These are phyloP conservation scores for Girardia tigrina DNA, from an alignment of 2,888 invertebrate genomes.

Conservation along the genomic window DNA sequence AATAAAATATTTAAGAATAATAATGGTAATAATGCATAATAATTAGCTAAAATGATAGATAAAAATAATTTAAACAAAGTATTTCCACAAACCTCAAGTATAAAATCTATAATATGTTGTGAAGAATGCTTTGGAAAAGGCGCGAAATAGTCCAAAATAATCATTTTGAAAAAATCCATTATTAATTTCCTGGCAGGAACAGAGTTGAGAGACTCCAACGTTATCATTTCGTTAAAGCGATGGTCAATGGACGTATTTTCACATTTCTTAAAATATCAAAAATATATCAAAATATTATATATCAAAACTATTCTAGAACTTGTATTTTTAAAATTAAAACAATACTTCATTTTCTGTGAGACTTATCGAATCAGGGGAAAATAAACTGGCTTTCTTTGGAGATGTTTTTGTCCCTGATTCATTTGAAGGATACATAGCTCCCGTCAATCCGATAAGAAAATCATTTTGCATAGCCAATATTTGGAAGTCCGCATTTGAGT, in stretches of 20 bases:
- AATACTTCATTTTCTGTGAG: background rate
- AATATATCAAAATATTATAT: too few relatives aligned
- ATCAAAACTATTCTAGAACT: too few relatives aligned
- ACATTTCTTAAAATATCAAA: background rate
- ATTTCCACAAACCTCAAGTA: slow-evolving; percentile 77
- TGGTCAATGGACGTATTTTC: background rate
- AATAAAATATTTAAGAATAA: too few relatives aligned
- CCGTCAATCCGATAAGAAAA: slow-evolving; percentile 69
- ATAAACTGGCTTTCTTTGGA: background rate
- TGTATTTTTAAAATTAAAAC: too few relatives aligned
- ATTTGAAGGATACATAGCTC: slow-evolving; percentile 63
- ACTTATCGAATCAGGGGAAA: background rate
- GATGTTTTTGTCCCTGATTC: background rate
- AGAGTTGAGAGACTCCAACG: slow-evolving; percentile 54
- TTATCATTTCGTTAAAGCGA: background rate
- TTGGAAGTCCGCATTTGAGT: slow-evolving; percentile 80
- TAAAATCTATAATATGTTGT: slow-evolving; percentile 64
- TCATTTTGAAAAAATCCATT: slow-evolving; percentile 79
- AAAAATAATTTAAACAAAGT: too few relatives aligned
- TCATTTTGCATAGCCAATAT: slow-evolving; percentile 78
- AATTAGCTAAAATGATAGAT: too few relatives aligned
- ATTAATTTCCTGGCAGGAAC: slow-evolving; percentile 76
- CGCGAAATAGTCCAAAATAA: slow-evolving; percentile 80
- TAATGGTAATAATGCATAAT: too few relatives aligned
- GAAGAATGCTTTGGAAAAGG: slow-evolving; percentile 53